phyloP scores from a whole-genome alignment of 2,797 vertebrate genomes.

The Enteromius afrohamiltoni region DNA sequence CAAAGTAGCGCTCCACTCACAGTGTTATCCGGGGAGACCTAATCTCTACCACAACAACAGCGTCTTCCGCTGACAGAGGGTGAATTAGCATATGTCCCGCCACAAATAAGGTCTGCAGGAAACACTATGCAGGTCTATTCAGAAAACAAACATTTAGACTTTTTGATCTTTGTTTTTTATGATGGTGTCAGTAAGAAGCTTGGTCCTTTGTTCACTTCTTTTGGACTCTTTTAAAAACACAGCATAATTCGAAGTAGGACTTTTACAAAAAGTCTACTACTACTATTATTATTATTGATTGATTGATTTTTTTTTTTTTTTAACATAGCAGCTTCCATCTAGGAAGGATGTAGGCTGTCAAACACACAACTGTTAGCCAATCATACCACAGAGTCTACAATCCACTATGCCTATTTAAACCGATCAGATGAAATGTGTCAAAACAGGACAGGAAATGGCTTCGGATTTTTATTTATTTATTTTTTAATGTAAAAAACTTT shows the following conservation, averaged over 20 bases:
- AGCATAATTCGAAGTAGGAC: background rate
- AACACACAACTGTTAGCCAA: background rate
- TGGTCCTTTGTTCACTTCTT: no score
- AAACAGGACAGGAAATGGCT: background rate
- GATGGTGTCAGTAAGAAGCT: background rate
- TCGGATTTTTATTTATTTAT: no score
- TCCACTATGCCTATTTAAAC: background rate
- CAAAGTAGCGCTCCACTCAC: no score
- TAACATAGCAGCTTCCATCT: background rate
- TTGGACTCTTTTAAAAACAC: background rate
- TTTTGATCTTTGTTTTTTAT: background rate
- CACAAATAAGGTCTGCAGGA: no score
- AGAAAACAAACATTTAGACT: background rate
- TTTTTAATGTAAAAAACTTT: background rate
- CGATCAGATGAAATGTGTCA: background rate
- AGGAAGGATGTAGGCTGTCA: background rate
- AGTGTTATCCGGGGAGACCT: no score
- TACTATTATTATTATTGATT: no score
- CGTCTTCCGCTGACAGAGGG: no score
- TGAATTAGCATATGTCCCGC: no score
- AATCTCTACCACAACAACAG: no score
- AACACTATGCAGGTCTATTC: background rate
- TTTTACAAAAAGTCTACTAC: no score
- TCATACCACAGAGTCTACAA: background rate
- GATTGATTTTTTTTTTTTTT: no score